Evolutionary conservation across 2,888 invertebrate species (phyloP).

Genomic region (Plebejus argus): DNA sequence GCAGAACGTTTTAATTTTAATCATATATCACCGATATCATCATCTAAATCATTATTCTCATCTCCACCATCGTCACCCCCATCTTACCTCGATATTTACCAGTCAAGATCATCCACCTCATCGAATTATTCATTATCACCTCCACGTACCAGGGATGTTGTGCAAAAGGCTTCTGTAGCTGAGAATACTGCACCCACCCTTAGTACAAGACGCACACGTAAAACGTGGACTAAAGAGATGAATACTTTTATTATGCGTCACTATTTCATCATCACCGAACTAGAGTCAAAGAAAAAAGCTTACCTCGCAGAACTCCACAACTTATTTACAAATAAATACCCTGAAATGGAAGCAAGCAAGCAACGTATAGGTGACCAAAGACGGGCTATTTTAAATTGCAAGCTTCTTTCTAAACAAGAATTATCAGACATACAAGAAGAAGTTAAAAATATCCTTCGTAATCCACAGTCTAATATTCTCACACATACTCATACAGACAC

Average conservation of each 20-base stretch:
- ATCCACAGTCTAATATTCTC: too few relatives aligned
- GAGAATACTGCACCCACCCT: slow-evolving; percentile 25
- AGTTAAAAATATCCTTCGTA: not conserved
- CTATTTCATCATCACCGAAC: slow-evolving; percentile 34
- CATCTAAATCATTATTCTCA: slow-evolving; percentile 21
- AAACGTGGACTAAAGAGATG: slow-evolving; percentile 30
- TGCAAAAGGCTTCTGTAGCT: slow-evolving; percentile 28
- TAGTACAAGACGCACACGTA: slow-evolving; percentile 11
- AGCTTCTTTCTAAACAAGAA: slow-evolving; percentile 20
- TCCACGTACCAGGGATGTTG: slow-evolving; percentile 34
- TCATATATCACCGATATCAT: not conserved
- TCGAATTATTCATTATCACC: not conserved
- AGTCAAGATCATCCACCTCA: not conserved
- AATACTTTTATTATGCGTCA: slow-evolving; percentile 37
- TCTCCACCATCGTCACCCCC: not conserved
- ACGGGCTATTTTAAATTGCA: slow-evolving; percentile 36
- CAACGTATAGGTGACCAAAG: slow-evolving; percentile 40
- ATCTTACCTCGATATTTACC: not conserved
- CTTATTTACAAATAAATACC: slow-evolving; percentile 35
- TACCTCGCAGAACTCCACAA: slow-evolving; percentile 34
- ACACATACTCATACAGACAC: not conserved
- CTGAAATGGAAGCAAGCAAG: slow-evolving; percentile 34
- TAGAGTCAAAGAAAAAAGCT: slow-evolving; percentile 30
- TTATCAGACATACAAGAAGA: slow-evolving; percentile 16
- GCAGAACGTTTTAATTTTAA: not conserved